phyloP scores from a whole-genome alignment of 1,140 invertebrate species.

The Sarcophaga bullata region DNA sequence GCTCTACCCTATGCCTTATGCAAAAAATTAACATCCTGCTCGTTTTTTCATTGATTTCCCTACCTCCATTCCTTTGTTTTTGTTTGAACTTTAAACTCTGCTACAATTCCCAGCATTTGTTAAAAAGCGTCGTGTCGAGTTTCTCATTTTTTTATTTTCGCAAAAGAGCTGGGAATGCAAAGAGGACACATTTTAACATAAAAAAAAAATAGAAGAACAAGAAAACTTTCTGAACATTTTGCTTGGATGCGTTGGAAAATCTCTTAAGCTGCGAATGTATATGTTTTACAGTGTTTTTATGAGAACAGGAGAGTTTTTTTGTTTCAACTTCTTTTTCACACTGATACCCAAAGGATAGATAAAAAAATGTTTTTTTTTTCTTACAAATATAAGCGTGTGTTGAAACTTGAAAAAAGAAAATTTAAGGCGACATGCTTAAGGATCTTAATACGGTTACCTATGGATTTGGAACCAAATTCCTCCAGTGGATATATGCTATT shows the following conservation, averaged over 20 bases:
- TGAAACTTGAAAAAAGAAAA: too few species aligned
- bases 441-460: not conserved
- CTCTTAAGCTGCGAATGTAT: not conserved
- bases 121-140: not conserved
- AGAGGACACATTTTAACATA: not conserved
- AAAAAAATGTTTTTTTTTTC: not conserved
- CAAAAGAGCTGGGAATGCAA: not conserved
- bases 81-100: not conserved
- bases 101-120: not conserved
- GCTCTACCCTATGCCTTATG: not conserved
- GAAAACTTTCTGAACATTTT: not conserved
- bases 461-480: too few species aligned
- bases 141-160: not conserved
- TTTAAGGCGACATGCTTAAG: too few species aligned
- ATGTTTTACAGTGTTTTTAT: too few species aligned
- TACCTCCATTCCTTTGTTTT: not conserved
- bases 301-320: too few species aligned
- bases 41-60: not conserved
- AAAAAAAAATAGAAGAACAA: not conserved
- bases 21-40: slow-evolving; percentile 2
- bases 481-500: not conserved
- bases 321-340: slow-evolving; percentile 19
- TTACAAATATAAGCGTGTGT: not conserved
- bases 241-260: slow-evolving; percentile 30
- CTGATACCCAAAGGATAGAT: slow-evolving; percentile 7